phyloP scores from a whole-genome alignment of 2,797 vertebrate species.

The Phalloptychus januarius region DNA sequence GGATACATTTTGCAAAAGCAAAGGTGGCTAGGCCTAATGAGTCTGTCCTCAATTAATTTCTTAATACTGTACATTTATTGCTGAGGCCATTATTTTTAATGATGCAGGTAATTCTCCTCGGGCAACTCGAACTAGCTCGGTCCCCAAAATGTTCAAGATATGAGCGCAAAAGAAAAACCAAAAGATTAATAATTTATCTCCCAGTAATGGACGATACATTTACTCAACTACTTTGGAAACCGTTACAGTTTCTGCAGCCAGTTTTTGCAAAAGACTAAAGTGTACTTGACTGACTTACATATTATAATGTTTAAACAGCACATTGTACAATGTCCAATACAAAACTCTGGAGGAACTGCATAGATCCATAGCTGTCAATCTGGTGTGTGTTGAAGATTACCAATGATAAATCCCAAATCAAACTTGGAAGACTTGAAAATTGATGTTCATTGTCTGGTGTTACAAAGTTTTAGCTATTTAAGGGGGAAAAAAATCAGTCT shows the following conservation, averaged over 20 bases:
- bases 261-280: not conserved
- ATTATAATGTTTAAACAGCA: not conserved
- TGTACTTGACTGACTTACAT: not conserved
- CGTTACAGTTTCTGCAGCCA: conserved; percentile 1
- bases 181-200: not conserved
- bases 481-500: not conserved
- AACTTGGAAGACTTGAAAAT: not conserved
- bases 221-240: not conserved
- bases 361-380: not conserved
- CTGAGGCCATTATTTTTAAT: conserved; percentile 47
- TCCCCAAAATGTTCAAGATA: conserved; percentile 34
- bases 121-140: conserved; percentile 26
- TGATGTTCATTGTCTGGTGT: not conserved
- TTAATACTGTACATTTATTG: conserved; percentile 44
- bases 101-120: conserved; percentile 33
- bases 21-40: conserved; percentile 26
- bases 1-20: conserved; percentile 24
- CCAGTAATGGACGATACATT: conserved; percentile 1
- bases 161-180: conserved; percentile 9
- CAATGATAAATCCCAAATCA: not conserved
- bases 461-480: not conserved
- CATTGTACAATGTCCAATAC: not conserved
- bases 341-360: not conserved
- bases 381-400: not conserved
- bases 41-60: conserved; percentile 50